phyloP scores from a whole-genome alignment of 1,140 invertebrate species.

The Manduca sexta region DNA sequence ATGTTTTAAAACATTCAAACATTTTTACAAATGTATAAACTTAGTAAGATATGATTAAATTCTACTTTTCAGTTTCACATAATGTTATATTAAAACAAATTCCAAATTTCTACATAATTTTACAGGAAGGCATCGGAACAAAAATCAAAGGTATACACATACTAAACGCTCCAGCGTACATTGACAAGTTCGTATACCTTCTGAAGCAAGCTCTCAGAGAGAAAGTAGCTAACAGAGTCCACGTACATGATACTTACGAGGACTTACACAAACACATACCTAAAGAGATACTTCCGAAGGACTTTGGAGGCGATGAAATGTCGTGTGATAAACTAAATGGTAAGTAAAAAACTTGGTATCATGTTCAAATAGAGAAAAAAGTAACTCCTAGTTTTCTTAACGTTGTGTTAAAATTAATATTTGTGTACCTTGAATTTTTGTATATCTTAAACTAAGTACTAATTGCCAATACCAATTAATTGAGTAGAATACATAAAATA shows the following conservation, averaged over 20 bases:
- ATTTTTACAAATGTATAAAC: too few species aligned
- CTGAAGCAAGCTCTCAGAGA: slow-evolving; percentile 67
- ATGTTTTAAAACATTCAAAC: too few species aligned
- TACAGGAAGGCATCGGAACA: slow-evolving; percentile 75
- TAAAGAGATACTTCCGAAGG: slow-evolving; percentile 68
- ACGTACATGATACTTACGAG: slow-evolving; percentile 59
- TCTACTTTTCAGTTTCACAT: too few species aligned
- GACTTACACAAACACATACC: slow-evolving; percentile 70
- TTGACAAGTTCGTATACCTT: slow-evolving; percentile 64
- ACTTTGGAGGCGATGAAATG: slow-evolving; percentile 67
- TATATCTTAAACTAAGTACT: too few species aligned
- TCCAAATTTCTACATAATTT: neutral
- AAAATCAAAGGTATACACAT: slow-evolving; percentile 78
- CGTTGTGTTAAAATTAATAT: too few species aligned
- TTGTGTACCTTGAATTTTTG: too few species aligned
- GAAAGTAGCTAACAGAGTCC: slow-evolving; percentile 66
- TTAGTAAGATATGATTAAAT: too few species aligned
- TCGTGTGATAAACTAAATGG: slow-evolving; percentile 40
- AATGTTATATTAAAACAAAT: too few species aligned
- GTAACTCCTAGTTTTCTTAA: too few species aligned
- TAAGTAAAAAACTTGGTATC: slow-evolving; percentile 11
- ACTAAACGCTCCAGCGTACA: slow-evolving; percentile 67
- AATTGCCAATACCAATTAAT: too few species aligned
- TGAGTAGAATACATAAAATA: too few species aligned
- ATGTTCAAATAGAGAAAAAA: too few species aligned